Evolutionary conservation across 2,888 invertebrate species (phyloP).

Genomic region (Nemotelus nigrinus): DNA sequence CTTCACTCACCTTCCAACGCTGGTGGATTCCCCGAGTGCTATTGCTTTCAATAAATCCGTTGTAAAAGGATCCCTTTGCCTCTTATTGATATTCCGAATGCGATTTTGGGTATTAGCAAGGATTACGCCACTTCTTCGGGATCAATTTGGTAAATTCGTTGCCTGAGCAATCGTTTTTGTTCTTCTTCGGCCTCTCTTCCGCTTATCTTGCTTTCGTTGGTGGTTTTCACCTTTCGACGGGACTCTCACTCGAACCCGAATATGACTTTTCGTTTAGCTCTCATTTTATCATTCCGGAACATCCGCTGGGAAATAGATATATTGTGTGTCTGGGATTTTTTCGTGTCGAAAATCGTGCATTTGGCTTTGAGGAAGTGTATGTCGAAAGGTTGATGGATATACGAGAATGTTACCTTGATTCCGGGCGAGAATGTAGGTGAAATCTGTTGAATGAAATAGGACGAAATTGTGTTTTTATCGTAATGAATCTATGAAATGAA

Average conservation of each 20-base stretch:
- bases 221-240: constrained; percentile 26
- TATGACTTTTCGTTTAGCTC: constrained; percentile 46
- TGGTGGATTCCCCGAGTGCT: constrained; percentile 31
- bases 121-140: constrained; percentile 52
- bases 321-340: constrained; percentile 39
- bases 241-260: constrained; percentile 18
- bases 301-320: constrained; percentile 21
- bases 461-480: too few species aligned
- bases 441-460: too few species aligned
- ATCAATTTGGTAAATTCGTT: constrained; percentile 52
- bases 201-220: constrained; percentile 19
- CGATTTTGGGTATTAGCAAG: constrained; percentile 50
- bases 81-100: constrained; percentile 50
- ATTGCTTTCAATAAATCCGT: constrained; percentile 50
- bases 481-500: too few species aligned
- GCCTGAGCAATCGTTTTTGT: constrained; percentile 25
- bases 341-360: too few species aligned
- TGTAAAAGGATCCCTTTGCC: constrained; percentile 40
- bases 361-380: too few species aligned
- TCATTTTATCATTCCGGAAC: constrained; percentile 2
- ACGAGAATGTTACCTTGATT: too few species aligned
- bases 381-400: too few species aligned
- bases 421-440: too few species aligned
- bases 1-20: constrained; percentile 43
- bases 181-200: background rate